Evolutionary conservation across 2,888 invertebrate species (phyloP).

Genomic region (Tiliacea aurago): DNA sequence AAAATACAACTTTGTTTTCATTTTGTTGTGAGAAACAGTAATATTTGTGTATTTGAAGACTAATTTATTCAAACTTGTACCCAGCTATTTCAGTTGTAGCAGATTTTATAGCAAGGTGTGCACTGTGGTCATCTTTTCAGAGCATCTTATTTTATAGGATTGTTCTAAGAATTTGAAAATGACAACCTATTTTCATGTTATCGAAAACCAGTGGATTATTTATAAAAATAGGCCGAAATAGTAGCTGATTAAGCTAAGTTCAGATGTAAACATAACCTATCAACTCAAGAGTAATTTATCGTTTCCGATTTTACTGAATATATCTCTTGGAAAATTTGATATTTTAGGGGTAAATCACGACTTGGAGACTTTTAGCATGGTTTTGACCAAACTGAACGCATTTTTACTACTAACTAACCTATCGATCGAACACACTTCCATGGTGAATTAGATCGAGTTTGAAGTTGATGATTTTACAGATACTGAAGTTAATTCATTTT

Average conservation of each 20-base stretch:
- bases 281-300: background rate
- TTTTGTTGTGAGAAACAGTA: background rate
- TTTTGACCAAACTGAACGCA: conserved; percentile 3
- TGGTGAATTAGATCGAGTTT: background rate
- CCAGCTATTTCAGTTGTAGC: background rate
- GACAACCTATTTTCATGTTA: background rate
- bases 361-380: background rate
- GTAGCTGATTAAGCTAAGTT: background rate
- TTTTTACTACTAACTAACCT: conserved; percentile 57
- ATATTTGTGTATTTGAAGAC: background rate
- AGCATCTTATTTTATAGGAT: background rate
- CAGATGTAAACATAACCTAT: conserved; percentile 67
- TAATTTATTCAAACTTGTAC: too few relatives aligned
- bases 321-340: background rate
- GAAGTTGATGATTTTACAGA: background rate
- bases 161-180: background rate
- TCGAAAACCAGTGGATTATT: background rate
- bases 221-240: background rate
- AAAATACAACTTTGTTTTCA: background rate
- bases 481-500: background rate
- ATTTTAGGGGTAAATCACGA: background rate
- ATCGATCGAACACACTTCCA: conserved; percentile 51
- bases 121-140: background rate
- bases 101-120: background rate
- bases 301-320: background rate